Evolutionary conservation across 92 coral and sea anemone genomes (phyloP).

Genomic region (Bergia puertoricense): DNA sequence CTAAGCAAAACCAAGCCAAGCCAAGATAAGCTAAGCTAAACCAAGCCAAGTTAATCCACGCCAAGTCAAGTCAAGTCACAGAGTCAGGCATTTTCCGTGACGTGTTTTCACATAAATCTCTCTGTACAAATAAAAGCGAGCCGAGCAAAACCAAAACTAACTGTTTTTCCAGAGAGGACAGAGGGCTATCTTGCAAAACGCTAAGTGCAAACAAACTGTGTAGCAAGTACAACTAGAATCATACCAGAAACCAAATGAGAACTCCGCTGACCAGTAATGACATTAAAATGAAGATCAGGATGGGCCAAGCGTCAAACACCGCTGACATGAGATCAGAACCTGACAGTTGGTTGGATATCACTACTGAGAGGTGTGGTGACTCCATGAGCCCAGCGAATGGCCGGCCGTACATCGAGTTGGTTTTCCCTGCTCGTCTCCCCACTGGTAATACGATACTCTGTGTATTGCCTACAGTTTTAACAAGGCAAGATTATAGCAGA

Average conservation of each 20-base stretch:
- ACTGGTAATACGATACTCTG: conserved; percentile 66
- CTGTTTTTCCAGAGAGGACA: too few species aligned
- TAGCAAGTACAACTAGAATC: not conserved
- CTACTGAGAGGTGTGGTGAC: conserved; percentile 85
- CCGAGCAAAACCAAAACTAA: too few species aligned
- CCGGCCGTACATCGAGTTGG: conserved; percentile 49
- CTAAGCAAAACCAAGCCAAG: too few species aligned
- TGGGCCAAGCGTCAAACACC: conserved; percentile 91
- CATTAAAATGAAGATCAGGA: conserved; percentile 81
- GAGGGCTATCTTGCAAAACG: not conserved
- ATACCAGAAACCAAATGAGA: conserved; percentile 84
- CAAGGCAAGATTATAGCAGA: not conserved
- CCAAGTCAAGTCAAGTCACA: too few species aligned
- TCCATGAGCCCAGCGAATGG: conserved; percentile 79
- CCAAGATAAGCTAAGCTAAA: too few species aligned
- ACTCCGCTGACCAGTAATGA: conserved; percentile 83
- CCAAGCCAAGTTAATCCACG: too few species aligned
- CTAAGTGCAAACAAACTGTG: too few species aligned
- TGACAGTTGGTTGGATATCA: conserved; percentile 66
- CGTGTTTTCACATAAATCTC: too few species aligned
- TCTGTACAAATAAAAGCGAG: too few species aligned
- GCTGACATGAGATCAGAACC: conserved; percentile 87
- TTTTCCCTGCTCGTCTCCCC: conserved; percentile 59
- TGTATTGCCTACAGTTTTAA: not conserved
- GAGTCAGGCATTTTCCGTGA: too few species aligned